Percentiles rank a stretch among this genome's conserved stretches.
These are phyloP conservation scores for Parambassis ranga DNA, from an alignment of 2,797 vertebrate genomes.

Conservation along the genomic window DNA sequence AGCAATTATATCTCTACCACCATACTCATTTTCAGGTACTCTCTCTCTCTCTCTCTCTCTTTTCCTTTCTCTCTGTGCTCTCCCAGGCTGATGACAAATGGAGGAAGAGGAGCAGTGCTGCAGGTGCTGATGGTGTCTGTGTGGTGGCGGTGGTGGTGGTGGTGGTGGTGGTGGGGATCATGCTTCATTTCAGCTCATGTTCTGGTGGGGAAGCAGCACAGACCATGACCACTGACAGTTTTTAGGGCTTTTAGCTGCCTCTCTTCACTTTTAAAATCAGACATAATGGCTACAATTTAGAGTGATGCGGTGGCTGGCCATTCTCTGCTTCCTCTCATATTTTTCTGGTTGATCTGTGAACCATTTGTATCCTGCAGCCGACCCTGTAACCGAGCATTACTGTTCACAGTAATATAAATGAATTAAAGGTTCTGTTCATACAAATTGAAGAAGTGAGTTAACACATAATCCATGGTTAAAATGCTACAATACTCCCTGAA, in stretches of 20 bases:
- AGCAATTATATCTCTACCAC: slow-evolving; percentile 77
- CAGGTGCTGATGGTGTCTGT: slow-evolving; percentile 55
- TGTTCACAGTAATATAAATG: not conserved
- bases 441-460: not conserved
- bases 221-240: slow-evolving; percentile 27
- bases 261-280: slow-evolving; percentile 35
- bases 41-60: slow-evolving; percentile 37
- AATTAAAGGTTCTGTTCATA: not conserved
- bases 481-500: no score
- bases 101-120: slow-evolving; percentile 60
- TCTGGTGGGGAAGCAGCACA: slow-evolving; percentile 26
- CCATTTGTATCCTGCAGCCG: not conserved
- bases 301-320: not conserved
- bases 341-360: slow-evolving; percentile 20
- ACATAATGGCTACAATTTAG: slow-evolving; percentile 35
- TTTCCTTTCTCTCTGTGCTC: slow-evolving; percentile 33
- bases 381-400: not conserved
- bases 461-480: no score
- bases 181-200: slow-evolving; percentile 56
- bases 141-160: slow-evolving; percentile 16
- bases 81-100: slow-evolving; percentile 64
- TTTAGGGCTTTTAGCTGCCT: slow-evolving; percentile 41
- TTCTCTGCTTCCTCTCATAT: slow-evolving; percentile 10
- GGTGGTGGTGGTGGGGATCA: slow-evolving; percentile 11
- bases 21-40: slow-evolving; percentile 67